Evolutionary conservation across 2,888 invertebrate genomes (phyloP).

Genomic region (Nomada goodeniana): DNA sequence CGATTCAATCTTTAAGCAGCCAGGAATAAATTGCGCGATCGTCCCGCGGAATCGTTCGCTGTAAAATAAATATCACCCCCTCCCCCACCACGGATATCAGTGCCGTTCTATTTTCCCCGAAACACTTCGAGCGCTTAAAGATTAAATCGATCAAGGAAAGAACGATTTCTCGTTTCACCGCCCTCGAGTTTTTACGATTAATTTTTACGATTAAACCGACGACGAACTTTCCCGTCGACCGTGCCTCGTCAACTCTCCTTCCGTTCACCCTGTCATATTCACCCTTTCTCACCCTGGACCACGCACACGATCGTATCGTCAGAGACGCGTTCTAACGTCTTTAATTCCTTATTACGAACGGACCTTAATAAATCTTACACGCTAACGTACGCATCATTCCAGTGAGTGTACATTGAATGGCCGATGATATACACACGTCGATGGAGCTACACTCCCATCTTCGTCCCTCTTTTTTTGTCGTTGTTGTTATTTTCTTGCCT

Average conservation of each 20-base stretch:
- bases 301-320: constrained; percentile 1
- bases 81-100: constrained; percentile 2
- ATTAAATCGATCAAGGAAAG: not conserved
- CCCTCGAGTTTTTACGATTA: not conserved
- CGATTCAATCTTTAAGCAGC: constrained; percentile 42
- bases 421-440: constrained; percentile 57
- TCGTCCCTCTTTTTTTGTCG: not conserved
- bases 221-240: constrained; percentile 56
- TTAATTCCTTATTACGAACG: constrained; percentile 37
- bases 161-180: not conserved
- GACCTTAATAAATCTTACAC: constrained; percentile 58
- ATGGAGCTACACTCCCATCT: constrained; percentile 37
- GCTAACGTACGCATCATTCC: constrained; percentile 42
- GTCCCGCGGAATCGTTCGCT: not conserved
- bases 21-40: too few species aligned
- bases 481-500: not conserved
- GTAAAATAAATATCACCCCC: constrained; percentile 40
- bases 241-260: not conserved
- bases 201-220: constrained; percentile 4
- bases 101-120: not conserved
- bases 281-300: not conserved
- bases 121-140: constrained; percentile 17
- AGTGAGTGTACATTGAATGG: constrained; percentile 45
- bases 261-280: not conserved
- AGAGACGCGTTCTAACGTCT: constrained; percentile 33